Evolutionary conservation across 2,113 vertebrate species (phyloP).

Genomic region (Enhydra lutris): DNA sequence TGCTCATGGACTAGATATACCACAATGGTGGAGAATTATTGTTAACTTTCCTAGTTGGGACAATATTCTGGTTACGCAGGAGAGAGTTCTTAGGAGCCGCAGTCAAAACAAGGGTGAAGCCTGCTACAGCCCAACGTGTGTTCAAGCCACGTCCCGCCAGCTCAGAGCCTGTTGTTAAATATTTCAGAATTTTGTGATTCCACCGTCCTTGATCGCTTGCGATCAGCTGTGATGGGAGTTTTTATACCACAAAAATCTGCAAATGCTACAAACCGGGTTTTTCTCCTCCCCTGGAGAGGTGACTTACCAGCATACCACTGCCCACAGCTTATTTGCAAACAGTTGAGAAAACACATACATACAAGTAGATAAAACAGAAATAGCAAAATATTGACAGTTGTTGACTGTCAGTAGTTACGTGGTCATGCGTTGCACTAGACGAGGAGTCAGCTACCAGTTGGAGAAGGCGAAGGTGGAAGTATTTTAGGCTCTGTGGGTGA

Average conservation of each 20-base stretch:
- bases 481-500: not conserved
- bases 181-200: not conserved
- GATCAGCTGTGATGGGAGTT: not conserved
- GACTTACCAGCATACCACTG: not conserved
- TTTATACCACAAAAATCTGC: not conserved
- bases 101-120: not conserved
- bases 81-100: not conserved
- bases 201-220: not conserved
- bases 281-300: not conserved
- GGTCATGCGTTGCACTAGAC: not conserved
- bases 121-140: not conserved
- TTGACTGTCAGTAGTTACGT: not conserved
- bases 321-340: not conserved
- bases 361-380: not conserved
- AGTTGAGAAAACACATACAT: not conserved
- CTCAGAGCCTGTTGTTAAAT: not conserved
- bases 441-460: not conserved
- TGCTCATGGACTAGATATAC: not conserved
- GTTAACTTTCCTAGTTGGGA: not conserved
- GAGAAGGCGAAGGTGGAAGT: not conserved
- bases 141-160: not conserved
- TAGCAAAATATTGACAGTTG: not conserved
- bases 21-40: not conserved
- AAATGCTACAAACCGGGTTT: not conserved
- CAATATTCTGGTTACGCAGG: not conserved